Evolutionary conservation across 2,888 invertebrate genomes (phyloP).

Genomic region (Physocephala rufipes): DNA sequence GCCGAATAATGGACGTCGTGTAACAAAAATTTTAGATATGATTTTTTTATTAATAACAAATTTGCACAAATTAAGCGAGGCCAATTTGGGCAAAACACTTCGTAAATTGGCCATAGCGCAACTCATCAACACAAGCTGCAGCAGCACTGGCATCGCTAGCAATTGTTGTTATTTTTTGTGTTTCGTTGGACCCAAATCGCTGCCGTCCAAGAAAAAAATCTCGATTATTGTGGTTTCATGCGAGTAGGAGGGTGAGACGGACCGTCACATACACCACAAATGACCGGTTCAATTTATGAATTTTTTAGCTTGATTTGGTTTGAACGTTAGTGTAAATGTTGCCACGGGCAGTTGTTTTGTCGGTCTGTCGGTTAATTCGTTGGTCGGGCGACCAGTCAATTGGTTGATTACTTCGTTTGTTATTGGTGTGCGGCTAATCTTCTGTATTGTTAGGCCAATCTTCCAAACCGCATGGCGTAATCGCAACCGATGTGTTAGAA

Average conservation of each 20-base stretch:
- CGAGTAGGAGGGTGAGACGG: background rate
- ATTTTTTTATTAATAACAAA: slow-evolving; percentile 33
- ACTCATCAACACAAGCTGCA: background rate
- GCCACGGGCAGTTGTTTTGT: background rate
- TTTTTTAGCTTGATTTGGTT: background rate
- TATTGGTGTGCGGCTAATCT: background rate
- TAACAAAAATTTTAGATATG: slow-evolving; percentile 20
- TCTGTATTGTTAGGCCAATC: background rate
- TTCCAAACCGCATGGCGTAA: background rate
- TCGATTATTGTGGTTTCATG: background rate
- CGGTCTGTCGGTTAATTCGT: background rate
- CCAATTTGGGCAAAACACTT: slow-evolving; percentile 26
- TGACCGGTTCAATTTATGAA: too few relatives aligned
- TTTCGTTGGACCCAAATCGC: background rate
- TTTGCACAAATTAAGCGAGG: slow-evolving; percentile 32
- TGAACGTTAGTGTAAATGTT: background rate
- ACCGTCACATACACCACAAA: too few relatives aligned
- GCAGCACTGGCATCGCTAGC: background rate
- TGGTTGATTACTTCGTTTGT: too few relatives aligned
- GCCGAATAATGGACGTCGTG: slow-evolving; percentile 17
- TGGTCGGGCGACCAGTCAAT: too few relatives aligned
- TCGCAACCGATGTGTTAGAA: slow-evolving; percentile 31
- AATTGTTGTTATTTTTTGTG: background rate
- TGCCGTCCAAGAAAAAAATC: background rate
- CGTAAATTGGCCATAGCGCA: slow-evolving; percentile 16